Conservation (phyloP, 64 coral and sea anemone species). For the Montipora efflorescens region DNA sequence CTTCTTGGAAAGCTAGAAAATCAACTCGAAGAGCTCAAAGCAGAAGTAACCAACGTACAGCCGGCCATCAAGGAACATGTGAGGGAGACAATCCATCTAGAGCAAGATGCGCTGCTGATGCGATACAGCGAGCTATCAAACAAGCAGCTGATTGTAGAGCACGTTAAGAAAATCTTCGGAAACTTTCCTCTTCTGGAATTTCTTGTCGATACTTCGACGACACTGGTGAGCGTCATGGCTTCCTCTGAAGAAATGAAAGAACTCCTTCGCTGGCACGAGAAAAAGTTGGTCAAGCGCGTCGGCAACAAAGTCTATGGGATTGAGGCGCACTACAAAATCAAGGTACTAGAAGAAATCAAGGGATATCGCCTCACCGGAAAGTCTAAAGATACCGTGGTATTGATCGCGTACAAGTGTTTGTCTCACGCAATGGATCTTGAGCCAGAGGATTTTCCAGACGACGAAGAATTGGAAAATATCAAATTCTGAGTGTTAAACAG, state of each 20-base stretch:
- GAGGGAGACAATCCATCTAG: not conserved
- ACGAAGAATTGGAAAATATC: not conserved
- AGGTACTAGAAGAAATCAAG: constrained; percentile 14
- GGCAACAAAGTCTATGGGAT: constrained; percentile 16
- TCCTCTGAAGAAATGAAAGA: not conserved
- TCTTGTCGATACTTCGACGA: not conserved
- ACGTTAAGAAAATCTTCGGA: not conserved
- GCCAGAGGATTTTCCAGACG: not conserved
- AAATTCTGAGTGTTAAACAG: not conserved
- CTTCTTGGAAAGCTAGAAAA: not conserved
- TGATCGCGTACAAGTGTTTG: not conserved
- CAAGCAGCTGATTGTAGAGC: not conserved
- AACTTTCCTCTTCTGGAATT: not conserved
- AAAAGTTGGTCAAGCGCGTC: not conserved
- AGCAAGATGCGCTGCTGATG: constrained; percentile 2
- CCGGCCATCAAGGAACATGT: not conserved
- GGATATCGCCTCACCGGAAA: not conserved
- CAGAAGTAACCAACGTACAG: not conserved
- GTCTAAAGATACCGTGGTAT: not conserved
- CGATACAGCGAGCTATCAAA: not conserved
- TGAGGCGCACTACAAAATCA: constrained; percentile 1
- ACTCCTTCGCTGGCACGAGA: not conserved
- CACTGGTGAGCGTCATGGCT: not conserved
- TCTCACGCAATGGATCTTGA: not conserved
- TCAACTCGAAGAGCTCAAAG: not conserved